Base-by-base conservation (phyloP, 2,113 vertebrate genomes). In the Oreochromis aureus region DNA sequence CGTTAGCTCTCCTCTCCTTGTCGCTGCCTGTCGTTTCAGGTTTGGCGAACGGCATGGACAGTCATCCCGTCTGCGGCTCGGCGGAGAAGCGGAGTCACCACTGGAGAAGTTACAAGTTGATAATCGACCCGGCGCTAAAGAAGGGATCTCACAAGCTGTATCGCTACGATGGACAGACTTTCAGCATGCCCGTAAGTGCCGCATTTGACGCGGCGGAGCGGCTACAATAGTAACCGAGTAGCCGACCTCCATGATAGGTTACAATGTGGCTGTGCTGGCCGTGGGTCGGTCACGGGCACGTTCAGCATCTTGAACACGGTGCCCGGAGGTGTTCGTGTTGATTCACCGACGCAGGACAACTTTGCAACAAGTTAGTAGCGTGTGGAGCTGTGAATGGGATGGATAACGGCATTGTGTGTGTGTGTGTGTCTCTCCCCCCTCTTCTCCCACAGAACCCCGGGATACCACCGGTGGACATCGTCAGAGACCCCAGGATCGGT, bases 31-130 rank as follows among this genome's bases (percentile, higher is more conserved):
- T 91, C 91, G 89, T 91, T 95, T 91, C 97, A 99, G 98, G 97
- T 97, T 96, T 98, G 98, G 97, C 97, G 96, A 99, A 99, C 98
- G 98, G 98, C 96, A 98, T 98, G 98, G 98, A 99, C 96, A 97
- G 96, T 93, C 97, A 98, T 93, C 97, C 97, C 96, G 97, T 97
- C 91, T 97, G 98, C 96, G 97, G 97, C 95, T 97, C 98, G 95
- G 97, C 96, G 94, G 98, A 99, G 98, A 99, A 97, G 96, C 98
- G 97, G 95, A 98, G 96, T 95, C 98, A 98, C 97, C 98, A 99
- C 95, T 99, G 99, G 97, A 98, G 98, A 98, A 99, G 98, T 98
- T 99, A 99, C 97, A 99, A 99, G 98, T 98, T 99, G 98, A 98
- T 99, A 92, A 98, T 99, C 97, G 99, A 99, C 98, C 99, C 99